phyloP scores from a whole-genome alignment of 2,113 vertebrate species.

The Columba janthina region DNA sequence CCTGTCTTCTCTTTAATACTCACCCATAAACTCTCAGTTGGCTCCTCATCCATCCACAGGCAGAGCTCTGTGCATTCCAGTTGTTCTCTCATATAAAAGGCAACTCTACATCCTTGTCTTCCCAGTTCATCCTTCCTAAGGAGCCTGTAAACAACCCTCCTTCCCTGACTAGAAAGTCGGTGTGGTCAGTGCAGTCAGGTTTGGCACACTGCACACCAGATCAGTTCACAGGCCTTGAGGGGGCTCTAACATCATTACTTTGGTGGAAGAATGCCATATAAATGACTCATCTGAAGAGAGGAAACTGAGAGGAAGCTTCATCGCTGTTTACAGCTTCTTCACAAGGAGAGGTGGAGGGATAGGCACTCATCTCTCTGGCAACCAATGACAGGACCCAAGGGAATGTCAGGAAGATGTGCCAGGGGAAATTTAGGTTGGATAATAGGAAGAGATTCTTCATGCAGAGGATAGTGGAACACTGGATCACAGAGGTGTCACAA shows the following conservation, averaged over 20 bases:
- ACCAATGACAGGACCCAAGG: too few species aligned
- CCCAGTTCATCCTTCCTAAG: neutral
- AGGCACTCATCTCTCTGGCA: too few species aligned
- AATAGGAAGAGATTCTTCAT: too few species aligned
- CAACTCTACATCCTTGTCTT: neutral
- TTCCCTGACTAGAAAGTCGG: neutral
- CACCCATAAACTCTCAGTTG: neutral
- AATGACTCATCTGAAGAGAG: neutral
- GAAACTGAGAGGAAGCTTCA: too few species aligned
- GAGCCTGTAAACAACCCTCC: neutral
- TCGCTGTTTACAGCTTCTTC: too few species aligned
- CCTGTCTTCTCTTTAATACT: neutral
- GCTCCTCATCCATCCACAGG: neutral
- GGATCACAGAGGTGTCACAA: too few species aligned
- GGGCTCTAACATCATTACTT: neutral
- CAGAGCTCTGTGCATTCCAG: neutral
- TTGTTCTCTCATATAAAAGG: neutral
- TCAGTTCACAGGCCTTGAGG: neutral
- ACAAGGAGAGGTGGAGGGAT: too few species aligned
- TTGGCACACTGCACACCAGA: neutral
- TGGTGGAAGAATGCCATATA: neutral
- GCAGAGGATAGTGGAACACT: too few species aligned
- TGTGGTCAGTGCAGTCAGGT: neutral
- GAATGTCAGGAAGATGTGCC: too few species aligned
- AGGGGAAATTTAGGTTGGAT: too few species aligned